Conservation (phyloP, 2,113 vertebrate genomes). For the Calypte anna region DNA sequence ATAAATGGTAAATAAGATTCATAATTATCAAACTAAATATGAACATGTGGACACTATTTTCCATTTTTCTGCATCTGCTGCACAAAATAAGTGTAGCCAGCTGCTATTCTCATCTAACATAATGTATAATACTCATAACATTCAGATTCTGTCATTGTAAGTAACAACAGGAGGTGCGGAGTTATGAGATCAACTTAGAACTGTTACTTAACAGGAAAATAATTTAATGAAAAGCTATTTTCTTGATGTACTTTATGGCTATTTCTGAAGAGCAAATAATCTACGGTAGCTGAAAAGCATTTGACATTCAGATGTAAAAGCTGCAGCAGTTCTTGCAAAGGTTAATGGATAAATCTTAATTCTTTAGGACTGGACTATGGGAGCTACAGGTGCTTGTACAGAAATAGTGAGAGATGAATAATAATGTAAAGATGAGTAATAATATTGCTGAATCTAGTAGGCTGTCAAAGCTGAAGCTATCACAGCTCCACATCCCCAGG, state of each 20-base stretch:
- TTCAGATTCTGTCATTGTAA: background rate
- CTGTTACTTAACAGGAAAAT: background rate
- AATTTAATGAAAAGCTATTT: background rate
- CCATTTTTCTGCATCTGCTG: background rate
- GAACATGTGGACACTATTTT: background rate
- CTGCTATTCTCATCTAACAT: background rate
- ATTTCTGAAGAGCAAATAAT: background rate
- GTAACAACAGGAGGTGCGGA: background rate
- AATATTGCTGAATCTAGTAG: background rate
- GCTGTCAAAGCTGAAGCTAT: background rate
- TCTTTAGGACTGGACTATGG: background rate
- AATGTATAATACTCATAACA: background rate
- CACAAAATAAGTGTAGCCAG: background rate
- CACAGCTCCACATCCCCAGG: background rate
- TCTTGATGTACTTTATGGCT: background rate
- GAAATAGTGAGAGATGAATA: background rate
- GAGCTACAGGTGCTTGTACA: background rate
- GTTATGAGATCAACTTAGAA: background rate
- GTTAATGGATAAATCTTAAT: background rate
- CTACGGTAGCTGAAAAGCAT: background rate
- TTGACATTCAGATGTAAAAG: background rate
- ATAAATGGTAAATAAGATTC: background rate
- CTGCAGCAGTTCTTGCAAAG: background rate
- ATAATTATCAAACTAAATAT: background rate
- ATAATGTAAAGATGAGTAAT: background rate